phyloP scores from a whole-genome alignment of 1,140 invertebrate species.

The Drosophila tropicalis region DNA sequence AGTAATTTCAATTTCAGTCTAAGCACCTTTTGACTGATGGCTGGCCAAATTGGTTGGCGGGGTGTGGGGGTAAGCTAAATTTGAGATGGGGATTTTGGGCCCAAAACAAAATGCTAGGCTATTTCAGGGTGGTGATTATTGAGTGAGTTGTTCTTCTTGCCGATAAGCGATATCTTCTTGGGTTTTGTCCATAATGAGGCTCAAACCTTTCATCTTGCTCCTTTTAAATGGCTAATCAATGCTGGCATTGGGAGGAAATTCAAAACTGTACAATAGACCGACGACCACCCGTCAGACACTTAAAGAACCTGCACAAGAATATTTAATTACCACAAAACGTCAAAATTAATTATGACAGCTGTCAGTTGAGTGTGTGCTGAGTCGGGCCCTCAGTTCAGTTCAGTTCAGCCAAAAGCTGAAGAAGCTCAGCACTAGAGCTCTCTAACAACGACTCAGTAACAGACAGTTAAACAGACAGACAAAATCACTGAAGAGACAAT shows the following conservation, averaged over 20 bases:
- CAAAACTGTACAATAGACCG: slow-evolving; percentile 41
- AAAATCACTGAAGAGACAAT: slow-evolving; percentile 43
- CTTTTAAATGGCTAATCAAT: slow-evolving; percentile 67
- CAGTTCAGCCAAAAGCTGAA: too few relatives aligned
- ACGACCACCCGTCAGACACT: slow-evolving; percentile 44
- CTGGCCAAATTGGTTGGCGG: slow-evolving; percentile 14
- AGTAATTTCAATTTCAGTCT: slow-evolving; percentile 71
- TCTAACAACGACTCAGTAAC: slow-evolving; percentile 14
- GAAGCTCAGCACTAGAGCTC: slow-evolving; percentile 23
- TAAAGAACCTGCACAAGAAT: slow-evolving; percentile 69
- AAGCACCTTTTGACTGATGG: slow-evolving; percentile 61
- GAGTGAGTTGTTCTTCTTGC: slow-evolving; percentile 47
- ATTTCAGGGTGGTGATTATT: slow-evolving; percentile 56
- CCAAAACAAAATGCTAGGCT: slow-evolving; percentile 1
- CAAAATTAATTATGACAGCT: slow-evolving; percentile 80
- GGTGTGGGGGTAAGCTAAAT: not conserved
- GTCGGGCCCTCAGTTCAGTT: not conserved
- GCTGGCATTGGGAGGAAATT: slow-evolving; percentile 69
- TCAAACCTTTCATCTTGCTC: slow-evolving; percentile 6
- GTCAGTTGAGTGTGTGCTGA: slow-evolving; percentile 71
- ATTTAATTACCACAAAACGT: slow-evolving; percentile 76
- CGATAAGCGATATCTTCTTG: slow-evolving; percentile 34
- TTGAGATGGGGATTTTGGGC: not conserved
- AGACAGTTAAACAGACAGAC: slow-evolving; percentile 20
- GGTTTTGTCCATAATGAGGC: slow-evolving; percentile 49